Conservation (phyloP, 2,888 invertebrate species). For the Lithophane ornitopus region DNA sequence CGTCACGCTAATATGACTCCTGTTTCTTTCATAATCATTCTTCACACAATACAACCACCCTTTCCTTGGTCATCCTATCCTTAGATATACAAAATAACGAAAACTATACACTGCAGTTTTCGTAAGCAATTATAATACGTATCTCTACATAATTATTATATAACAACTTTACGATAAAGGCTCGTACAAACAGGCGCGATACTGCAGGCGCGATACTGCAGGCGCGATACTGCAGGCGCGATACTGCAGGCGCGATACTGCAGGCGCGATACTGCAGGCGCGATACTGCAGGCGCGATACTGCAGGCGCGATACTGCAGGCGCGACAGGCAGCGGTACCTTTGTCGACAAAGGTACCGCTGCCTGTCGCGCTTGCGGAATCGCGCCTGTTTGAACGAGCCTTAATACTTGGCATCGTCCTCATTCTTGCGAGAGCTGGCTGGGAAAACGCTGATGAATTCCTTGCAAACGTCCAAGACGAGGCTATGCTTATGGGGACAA, state of each 20-base stretch:
- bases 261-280: no score
- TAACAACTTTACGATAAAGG: neutral
- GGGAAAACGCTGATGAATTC: slow-evolving; percentile 33
- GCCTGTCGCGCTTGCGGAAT: no score
- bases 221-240: no score
- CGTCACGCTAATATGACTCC: neutral
- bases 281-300: no score
- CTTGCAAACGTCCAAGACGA: slow-evolving; percentile 8
- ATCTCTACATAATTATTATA: neutral
- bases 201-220: no score
- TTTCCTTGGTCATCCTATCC: no score
- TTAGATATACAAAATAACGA: neutral
- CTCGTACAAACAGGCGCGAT: no score
- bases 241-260: no score
- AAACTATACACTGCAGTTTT: slow-evolving; percentile 1
- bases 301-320: no score
- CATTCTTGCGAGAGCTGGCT: slow-evolving; percentile 8
- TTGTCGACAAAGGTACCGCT: no score
- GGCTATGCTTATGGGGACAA: slow-evolving; percentile 21
- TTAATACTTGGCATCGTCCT: slow-evolving; percentile 17
- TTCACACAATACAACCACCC: neutral
- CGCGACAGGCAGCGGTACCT: no score
- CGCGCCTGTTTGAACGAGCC: no score
- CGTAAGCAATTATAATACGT: neutral
- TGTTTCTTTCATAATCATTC: neutral